phyloP scores from a whole-genome alignment of 2,113 vertebrate genomes.

The Penelope pileata region DNA sequence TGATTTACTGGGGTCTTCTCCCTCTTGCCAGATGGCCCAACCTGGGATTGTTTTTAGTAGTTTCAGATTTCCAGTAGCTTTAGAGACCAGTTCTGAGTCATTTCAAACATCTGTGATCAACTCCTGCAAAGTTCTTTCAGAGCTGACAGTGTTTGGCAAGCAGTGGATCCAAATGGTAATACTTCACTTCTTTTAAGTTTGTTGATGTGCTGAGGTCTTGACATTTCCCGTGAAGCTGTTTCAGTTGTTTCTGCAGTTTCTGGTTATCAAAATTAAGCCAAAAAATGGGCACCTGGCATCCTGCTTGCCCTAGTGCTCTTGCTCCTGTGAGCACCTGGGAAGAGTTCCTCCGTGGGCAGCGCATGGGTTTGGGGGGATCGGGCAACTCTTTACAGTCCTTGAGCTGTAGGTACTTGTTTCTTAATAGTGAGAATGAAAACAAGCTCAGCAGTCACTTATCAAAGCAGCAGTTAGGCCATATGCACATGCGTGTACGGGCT shows the following conservation, averaged over 20 bases:
- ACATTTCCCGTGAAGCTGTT: not conserved
- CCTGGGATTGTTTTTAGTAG: not conserved
- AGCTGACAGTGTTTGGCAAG: not conserved
- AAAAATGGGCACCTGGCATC: not conserved
- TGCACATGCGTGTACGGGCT: not conserved
- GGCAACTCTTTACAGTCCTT: not conserved
- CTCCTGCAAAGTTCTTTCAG: not conserved
- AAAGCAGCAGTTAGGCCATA: not conserved
- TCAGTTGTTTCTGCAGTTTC: not conserved
- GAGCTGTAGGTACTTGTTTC: not conserved
- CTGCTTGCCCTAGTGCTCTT: not conserved
- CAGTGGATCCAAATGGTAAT: not conserved
- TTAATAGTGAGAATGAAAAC: not conserved
- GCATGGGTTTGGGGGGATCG: not conserved
- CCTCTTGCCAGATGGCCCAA: not conserved
- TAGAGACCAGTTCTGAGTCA: not conserved
- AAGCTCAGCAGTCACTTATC: not conserved
- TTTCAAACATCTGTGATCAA: not conserved
- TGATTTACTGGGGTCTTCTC: not conserved
- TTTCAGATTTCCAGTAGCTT: not conserved
- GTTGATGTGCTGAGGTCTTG: not conserved
- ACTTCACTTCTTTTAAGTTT: not conserved
- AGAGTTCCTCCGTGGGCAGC: not conserved
- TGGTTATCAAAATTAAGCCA: not conserved
- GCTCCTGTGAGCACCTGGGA: not conserved